Evolutionary conservation across 2,797 vertebrate species (phyloP).

Genomic region (Scyliorhinus canicula): DNA sequence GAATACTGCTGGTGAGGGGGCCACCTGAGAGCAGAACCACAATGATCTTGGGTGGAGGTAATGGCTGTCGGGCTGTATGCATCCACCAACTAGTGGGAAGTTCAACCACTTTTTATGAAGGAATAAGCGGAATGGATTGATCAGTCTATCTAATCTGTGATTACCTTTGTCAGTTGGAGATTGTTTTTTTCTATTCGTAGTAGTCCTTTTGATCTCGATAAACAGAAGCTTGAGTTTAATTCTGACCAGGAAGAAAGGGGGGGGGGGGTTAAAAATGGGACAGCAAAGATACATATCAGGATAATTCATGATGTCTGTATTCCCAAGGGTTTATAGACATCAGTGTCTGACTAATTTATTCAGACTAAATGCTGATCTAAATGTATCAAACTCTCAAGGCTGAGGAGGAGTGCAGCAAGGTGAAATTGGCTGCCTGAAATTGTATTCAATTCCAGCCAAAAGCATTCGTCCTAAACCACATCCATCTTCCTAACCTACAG

Average conservation of each 20-base stretch:
- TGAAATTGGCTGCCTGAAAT: constrained; percentile 35
- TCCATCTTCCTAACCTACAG: constrained; percentile 34
- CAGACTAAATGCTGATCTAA: constrained; percentile 18
- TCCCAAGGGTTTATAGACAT: background rate
- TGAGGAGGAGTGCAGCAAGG: constrained; percentile 27
- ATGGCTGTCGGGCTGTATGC: background rate
- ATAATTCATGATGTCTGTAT: background rate
- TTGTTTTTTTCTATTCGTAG: background rate
- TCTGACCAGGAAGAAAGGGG: background rate
- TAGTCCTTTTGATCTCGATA: background rate
- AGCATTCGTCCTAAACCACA: constrained; percentile 20
- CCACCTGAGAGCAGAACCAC: background rate
- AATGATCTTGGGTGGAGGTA: background rate
- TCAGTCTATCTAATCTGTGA: background rate
- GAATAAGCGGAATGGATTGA: background rate
- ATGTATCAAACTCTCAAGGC: constrained; percentile 33
- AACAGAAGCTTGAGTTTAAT: background rate
- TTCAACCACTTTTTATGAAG: background rate
- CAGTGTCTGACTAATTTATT: constrained; percentile 17
- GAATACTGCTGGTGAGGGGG: background rate
- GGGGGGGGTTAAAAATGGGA: background rate
- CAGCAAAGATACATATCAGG: background rate
- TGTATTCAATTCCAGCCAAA: constrained; percentile 24
- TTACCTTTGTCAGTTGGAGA: background rate
- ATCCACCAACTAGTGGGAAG: background rate